phyloP scores from a whole-genome alignment of 1,140 invertebrate species.

The Drosophila nasuta region DNA sequence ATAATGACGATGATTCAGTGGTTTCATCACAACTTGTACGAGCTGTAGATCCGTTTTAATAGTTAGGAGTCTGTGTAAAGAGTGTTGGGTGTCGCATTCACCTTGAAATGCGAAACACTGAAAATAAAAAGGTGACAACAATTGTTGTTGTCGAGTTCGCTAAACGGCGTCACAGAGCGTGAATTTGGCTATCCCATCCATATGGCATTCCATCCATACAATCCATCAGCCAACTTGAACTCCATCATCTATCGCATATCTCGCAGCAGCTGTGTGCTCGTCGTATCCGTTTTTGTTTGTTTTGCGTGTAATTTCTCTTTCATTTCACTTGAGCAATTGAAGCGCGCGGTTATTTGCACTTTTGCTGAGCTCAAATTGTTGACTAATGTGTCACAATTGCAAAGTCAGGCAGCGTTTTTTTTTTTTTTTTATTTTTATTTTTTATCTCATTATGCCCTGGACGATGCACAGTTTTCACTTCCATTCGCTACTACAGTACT shows the following conservation, averaged over 20 bases:
- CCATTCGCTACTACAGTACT: conserved; percentile 1
- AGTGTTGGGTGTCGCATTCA: conserved; percentile 67
- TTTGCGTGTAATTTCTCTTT: conserved; percentile 82
- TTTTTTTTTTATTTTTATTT: conserved; percentile 21
- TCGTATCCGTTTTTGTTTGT: conserved; percentile 77
- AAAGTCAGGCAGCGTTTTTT: conserved; percentile 59
- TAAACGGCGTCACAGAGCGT: conserved; percentile 29
- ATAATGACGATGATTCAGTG: conserved; percentile 73
- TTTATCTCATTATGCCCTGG: conserved; percentile 23
- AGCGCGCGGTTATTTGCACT: conserved; percentile 82
- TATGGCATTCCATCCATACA: conserved; percentile 19
- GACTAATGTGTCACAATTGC: conserved; percentile 84
- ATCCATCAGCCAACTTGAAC: background rate
- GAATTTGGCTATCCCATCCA: conserved; percentile 22
- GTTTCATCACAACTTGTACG: conserved; percentile 48
- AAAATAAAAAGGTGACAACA: conserved; percentile 31
- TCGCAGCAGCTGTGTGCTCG: conserved; percentile 19
- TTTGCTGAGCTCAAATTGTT: conserved; percentile 84
- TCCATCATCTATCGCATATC: conserved; percentile 56
- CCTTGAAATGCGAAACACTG: conserved; percentile 69
- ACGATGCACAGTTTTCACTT: conserved; percentile 59
- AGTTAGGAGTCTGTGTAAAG: conserved; percentile 33
- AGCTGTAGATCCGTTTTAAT: conserved; percentile 58
- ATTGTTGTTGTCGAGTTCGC: conserved; percentile 31
- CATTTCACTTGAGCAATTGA: conserved; percentile 84